Evolutionary conservation across 1,140 invertebrate species (phyloP).

Genomic region (Platyscapa corneri): DNA sequence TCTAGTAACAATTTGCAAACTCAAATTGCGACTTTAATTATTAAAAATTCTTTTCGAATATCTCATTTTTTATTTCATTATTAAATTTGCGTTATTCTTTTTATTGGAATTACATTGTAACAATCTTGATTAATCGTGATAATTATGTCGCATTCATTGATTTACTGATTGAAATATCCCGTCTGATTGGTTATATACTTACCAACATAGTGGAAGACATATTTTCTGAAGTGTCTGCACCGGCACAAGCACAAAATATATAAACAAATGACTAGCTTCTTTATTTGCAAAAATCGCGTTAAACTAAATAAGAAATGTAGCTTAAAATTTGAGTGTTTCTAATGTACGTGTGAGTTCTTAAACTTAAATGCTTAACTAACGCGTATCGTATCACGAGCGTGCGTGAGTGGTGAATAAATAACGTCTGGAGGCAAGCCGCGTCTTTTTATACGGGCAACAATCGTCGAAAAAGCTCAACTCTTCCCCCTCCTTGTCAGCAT

Average conservation of each 20-base stretch:
- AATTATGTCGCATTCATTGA: too few relatives aligned
- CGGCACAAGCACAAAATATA: conserved; percentile 35
- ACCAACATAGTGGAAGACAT: conserved; percentile 53
- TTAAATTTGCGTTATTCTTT: too few relatives aligned
- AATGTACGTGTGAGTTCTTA: not conserved
- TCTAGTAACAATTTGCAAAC: too few relatives aligned
- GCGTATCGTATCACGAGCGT: not conserved
- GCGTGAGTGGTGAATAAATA: conserved; percentile 38
- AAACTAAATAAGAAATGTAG: not conserved
- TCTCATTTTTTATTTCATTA: too few relatives aligned
- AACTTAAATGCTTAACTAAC: not conserved
- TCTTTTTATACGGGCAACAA: conserved; percentile 44
- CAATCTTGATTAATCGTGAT: too few relatives aligned
- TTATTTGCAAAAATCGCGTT: not conserved
- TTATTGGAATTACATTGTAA: too few relatives aligned
- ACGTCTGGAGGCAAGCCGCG: conserved; percentile 29
- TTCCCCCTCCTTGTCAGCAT: not conserved
- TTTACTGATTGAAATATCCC: too few relatives aligned
- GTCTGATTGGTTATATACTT: conserved; percentile 55
- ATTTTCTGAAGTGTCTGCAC: not conserved
- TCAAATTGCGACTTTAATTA: too few relatives aligned
- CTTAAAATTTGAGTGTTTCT: not conserved
- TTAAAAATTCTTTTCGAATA: too few relatives aligned
- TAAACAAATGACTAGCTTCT: not conserved
- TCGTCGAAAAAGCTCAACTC: conserved; percentile 23